Evolutionary conservation across 2,888 invertebrate species (phyloP), one percentile per base, ranked within the genome.

Genomic region (Papilio demoleus): DNA sequence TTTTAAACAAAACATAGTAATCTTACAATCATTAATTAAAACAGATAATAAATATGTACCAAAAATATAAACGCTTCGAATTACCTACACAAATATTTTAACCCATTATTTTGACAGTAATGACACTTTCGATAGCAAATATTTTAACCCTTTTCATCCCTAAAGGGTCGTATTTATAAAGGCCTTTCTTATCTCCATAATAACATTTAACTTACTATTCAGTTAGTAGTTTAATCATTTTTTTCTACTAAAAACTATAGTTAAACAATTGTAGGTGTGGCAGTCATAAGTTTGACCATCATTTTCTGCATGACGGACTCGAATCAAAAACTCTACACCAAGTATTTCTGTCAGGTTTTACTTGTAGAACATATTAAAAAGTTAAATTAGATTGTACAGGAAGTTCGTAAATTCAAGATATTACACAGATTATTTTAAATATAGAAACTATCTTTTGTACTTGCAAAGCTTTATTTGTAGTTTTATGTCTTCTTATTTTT

Each of bases 361-460:
- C 24, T 50, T 50, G 50, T 50, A 50, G 50, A 50, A 50, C 24
- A 50, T 50, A 34, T 58, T n/a, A 58, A 36, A n/a, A 19, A 31
- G 50, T 22, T 50, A 50, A 24, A 50, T 50, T 50, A 50, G 4
- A 50, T 50, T 22, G 4, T 50, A 24, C 50, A 22, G 50, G 50
- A 19, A 14, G 50, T 50, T 24, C 50, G 50, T 22, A 24, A 50
- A 50, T 5, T 22, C 6, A 24, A 2, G 17, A n/a, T 9, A 45
- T 45, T 14, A 6, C 42, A 19, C 19, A 19, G 8, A 9, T 19
- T 45, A 8, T 45, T 45, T 45, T 45, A 45, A 45, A 45, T 19
- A 19, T 19, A 45, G 19, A 3, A 19, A 19, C 42, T 19, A 19
- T 42, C 6, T 17, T 42, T n/a, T n/a, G n/a, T n/a, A n/a, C n/a